Evolutionary conservation across 2,113 vertebrate genomes (phyloP).

Genomic region (Polyodon spathula): DNA sequence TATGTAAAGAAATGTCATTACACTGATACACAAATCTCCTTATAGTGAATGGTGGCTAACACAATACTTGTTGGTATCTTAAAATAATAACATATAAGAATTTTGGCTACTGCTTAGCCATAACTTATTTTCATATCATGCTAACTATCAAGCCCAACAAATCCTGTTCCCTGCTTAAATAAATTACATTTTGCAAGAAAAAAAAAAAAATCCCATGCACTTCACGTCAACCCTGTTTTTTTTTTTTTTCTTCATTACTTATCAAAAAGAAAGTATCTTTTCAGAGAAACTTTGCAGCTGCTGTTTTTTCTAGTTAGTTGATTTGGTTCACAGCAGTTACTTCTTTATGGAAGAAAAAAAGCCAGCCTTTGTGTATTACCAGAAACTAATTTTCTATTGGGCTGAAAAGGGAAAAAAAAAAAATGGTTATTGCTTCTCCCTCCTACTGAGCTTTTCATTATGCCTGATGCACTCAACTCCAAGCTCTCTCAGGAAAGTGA

Average conservation of each 20-base stretch:
- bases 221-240: conserved; percentile 27
- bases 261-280: conserved; percentile 35
- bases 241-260: conserved; percentile 42
- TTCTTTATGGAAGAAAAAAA: conserved; percentile 72
- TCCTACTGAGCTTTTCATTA: conserved; percentile 88
- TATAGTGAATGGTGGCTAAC: too few species aligned
- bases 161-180: conserved; percentile 16
- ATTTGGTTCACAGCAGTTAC: conserved; percentile 77
- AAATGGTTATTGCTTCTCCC: conserved; percentile 76
- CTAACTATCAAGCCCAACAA: conserved; percentile 32
- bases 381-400: conserved; percentile 99
- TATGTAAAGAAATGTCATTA: too few species aligned
- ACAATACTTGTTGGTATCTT: too few species aligned
- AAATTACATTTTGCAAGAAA: conserved; percentile 3
- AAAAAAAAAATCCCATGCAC: conserved; percentile 18
- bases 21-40: too few species aligned
- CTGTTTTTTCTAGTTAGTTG: conserved; percentile 76
- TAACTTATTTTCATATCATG: too few species aligned
- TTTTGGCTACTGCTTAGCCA: too few species aligned
- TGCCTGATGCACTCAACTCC: conserved; percentile 83
- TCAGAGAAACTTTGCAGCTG: conserved; percentile 58
- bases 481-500: conserved; percentile 66
- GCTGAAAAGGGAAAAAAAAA: conserved; percentile 82
- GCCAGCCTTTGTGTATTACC: conserved; percentile 90
- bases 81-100: too few species aligned